These are phyloP conservation scores for Rambutsinella grinnellia DNA, from an alignment of 2,888 invertebrate species.

Conservation along the genomic window DNA sequence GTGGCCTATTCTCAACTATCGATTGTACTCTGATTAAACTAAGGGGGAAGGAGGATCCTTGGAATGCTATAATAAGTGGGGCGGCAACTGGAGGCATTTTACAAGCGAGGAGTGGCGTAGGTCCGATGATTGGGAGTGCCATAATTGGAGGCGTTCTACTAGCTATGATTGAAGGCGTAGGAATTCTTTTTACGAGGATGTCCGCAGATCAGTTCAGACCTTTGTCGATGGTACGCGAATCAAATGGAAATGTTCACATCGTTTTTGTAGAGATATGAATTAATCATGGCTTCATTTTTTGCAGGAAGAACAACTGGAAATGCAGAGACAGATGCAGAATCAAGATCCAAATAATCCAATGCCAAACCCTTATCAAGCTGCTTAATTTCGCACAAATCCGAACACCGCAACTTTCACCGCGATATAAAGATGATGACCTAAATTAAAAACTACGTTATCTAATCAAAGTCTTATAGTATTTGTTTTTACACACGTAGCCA, in stretches of 20 bases:
- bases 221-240: conserved; percentile 59
- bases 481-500: too few relatives aligned
- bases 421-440: too few relatives aligned
- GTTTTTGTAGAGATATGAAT: not conserved
- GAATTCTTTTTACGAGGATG: conserved; percentile 91
- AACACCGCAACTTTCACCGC: too few relatives aligned
- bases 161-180: conserved; percentile 97
- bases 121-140: conserved; percentile 95
- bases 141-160: conserved; percentile 94
- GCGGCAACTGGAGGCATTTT: conserved; percentile 96
- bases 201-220: conserved; percentile 95
- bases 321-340: conserved; percentile 60
- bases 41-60: conserved; percentile 75
- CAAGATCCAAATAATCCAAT: conserved; percentile 59
- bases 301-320: conserved; percentile 63
- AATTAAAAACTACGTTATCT: too few relatives aligned
- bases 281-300: conserved; percentile 19
- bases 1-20: conserved; percentile 96
- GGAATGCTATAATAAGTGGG: conserved; percentile 80
- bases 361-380: conserved; percentile 44
- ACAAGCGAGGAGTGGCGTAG: conserved; percentile 92
- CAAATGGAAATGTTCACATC: conserved; percentile 4
- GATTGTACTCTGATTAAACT: conserved; percentile 93
- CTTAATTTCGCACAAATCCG: conserved; percentile 16
- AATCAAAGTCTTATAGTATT: too few relatives aligned